Evolutionary conservation across 2,888 invertebrate genomes (phyloP).

Genomic region (Tenthredo livida): DNA sequence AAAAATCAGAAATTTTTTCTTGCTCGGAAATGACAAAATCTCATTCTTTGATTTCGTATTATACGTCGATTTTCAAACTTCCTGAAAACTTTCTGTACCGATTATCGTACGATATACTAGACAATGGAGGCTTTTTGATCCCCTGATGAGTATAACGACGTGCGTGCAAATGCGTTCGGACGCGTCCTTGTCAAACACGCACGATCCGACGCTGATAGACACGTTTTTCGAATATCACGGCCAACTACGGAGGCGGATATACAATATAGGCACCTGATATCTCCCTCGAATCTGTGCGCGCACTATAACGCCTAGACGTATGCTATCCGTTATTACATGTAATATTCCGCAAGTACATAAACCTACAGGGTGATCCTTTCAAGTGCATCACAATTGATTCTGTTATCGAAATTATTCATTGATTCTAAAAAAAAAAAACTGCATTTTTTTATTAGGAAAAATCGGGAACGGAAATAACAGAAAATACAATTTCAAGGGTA

Average conservation of each 20-base stretch:
- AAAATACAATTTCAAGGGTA: background rate
- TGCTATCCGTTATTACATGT: conserved; percentile 8
- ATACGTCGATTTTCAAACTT: background rate
- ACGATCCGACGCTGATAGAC: conserved; percentile 31
- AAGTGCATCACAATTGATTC: background rate
- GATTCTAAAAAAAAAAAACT: background rate
- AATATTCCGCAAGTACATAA: conserved; percentile 6
- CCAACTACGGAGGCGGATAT: background rate
- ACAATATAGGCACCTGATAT: conserved; percentile 41
- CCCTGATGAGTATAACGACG: conserved; percentile 16
- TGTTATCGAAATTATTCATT: background rate
- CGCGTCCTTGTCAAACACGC: conserved; percentile 47
- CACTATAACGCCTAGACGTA: background rate
- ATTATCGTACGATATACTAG: conserved; percentile 12
- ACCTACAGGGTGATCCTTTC: background rate
- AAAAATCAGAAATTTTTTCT: background rate
- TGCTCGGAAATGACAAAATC: background rate
- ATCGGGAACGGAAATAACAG: background rate
- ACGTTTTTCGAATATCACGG: conserved; percentile 44
- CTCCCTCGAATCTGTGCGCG: conserved; percentile 42
- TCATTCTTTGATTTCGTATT: background rate
- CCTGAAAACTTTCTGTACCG: background rate
- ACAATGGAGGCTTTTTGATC: conserved; percentile 21
- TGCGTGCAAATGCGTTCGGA: conserved; percentile 45
- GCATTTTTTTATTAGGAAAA: background rate